These are phyloP conservation scores for Podotricha telesiphe DNA, from an alignment of 2,888 invertebrate species.

Conservation along the genomic window DNA sequence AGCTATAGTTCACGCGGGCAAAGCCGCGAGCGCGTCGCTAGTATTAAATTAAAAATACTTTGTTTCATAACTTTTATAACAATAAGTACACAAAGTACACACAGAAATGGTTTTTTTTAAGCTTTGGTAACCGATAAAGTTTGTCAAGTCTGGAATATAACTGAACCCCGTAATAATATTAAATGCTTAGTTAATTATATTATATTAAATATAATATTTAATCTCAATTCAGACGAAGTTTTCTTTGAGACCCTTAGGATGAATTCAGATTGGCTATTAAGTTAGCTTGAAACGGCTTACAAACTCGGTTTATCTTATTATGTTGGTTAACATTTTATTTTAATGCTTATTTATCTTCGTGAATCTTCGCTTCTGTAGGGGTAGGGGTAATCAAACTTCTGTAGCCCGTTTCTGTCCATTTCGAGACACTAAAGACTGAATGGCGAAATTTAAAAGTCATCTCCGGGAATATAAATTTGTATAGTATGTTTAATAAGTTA, in stretches of 20 bases:
- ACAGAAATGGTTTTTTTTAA: background rate
- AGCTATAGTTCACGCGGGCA: no score
- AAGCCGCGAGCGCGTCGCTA: no score
- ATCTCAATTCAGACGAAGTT: slow-evolving; percentile 18
- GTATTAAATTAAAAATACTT: no score
- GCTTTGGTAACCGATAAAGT: background rate
- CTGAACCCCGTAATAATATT: slow-evolving; percentile 22
- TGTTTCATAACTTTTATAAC: background rate
- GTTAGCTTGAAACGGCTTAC: background rate
- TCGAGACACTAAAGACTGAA: no score
- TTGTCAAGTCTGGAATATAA: background rate
- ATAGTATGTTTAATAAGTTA: no score
- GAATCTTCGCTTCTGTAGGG: background rate
- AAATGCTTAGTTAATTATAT: slow-evolving; percentile 18
- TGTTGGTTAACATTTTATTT: background rate
- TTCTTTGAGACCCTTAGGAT: slow-evolving; percentile 18
- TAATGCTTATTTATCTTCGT: background rate
- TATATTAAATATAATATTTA: slow-evolving; percentile 20
- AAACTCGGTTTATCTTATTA: background rate
- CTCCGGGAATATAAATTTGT: no score
- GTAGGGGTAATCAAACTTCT: no score
- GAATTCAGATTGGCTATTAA: background rate
- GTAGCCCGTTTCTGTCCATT: no score
- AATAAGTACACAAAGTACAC: background rate
- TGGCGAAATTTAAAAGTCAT: no score